A percentile compares a stretch with the other conserved stretches of the same genome.
Conservation (phyloP, 2,797 vertebrate species). For the Anomalospiza imberbis region DNA sequence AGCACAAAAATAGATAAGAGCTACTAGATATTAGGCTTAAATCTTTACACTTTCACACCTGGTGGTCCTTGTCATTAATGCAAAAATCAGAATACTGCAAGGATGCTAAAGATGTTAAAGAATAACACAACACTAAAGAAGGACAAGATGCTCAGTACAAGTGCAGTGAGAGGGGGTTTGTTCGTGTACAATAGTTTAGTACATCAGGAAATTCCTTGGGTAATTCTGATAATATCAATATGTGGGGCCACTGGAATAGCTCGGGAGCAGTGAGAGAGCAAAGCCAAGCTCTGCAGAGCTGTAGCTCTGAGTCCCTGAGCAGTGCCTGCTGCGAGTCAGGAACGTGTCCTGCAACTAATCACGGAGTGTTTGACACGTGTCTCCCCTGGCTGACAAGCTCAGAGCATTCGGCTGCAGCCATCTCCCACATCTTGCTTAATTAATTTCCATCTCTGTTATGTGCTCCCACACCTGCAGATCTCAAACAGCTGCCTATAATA, state of each 20-base stretch:
- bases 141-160: not conserved
- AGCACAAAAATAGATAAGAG: not conserved
- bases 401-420: not conserved
- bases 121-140: accelerated
- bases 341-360: not conserved
- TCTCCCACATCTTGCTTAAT: conserved; percentile 44
- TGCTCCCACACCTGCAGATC: conserved; percentile 54
- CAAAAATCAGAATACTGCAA: not conserved
- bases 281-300: not conserved
- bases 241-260: accelerated
- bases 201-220: not conserved
- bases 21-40: not conserved
- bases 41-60: not conserved
- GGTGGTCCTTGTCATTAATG: not conserved
- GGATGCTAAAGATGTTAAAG: not conserved
- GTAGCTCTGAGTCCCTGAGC: not conserved
- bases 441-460: conserved; percentile 17
- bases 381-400: conserved; percentile 32
- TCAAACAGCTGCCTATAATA: conserved; percentile 22
- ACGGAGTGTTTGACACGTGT: not conserved
- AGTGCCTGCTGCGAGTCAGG: not conserved
- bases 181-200: not conserved
- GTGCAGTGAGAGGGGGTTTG: accelerated
- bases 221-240: not conserved
- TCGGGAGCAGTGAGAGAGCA: accelerated